Evolutionary conservation across 2,888 invertebrate genomes (phyloP), one percentile per base, ranked within the genome.

Genomic region (Lissocephala sabroskyi): DNA sequence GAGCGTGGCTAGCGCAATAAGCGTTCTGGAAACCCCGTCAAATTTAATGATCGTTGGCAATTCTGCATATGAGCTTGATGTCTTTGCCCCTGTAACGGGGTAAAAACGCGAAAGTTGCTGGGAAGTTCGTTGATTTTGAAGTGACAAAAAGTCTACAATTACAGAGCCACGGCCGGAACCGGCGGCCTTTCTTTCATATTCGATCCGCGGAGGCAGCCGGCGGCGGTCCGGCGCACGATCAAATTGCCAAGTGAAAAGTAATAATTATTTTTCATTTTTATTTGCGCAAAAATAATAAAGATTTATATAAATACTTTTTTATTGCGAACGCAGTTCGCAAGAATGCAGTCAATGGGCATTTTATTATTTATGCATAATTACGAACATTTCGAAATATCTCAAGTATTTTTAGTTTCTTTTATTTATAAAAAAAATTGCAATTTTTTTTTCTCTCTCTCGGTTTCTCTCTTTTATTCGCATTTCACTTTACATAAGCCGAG

Each of bases 401-500:
- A 23, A 19, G 23, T 30, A 11, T 10, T 13, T 36, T 30, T 47
- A 13, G 32, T n/a, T 46, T 33, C 49, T 26, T 30, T 32, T 26
- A 33, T 33, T 50, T 44, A 26, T 41, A 41, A 9, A 16, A 32
- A 18, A 28, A 41, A 41, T 41, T 11, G 19, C 18, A 23, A 39
- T 11, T 23, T 11, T 11, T 2, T 39, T n/a, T 23, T 11, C 36
- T 45, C 16, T 33, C 19, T 9, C 46, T 52, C 28, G 19, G 19
- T 47, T 61, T 66, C n/a, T n/a, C n/a, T n/a, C n/a, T n/a, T n/a
- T n/a, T n/a, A n/a, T 61, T 63, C 59, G 56, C 62, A 71, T 56
- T 75, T 61, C 51, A 56, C 64, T 67, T 67, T 63, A 60, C 62
- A 65, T 73, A 64, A 76, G 64, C 47, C 54, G 44, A 49, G 41